Base-by-base conservation (phyloP, 2,888 invertebrate genomes). In the Drosophila antonietae region DNA sequence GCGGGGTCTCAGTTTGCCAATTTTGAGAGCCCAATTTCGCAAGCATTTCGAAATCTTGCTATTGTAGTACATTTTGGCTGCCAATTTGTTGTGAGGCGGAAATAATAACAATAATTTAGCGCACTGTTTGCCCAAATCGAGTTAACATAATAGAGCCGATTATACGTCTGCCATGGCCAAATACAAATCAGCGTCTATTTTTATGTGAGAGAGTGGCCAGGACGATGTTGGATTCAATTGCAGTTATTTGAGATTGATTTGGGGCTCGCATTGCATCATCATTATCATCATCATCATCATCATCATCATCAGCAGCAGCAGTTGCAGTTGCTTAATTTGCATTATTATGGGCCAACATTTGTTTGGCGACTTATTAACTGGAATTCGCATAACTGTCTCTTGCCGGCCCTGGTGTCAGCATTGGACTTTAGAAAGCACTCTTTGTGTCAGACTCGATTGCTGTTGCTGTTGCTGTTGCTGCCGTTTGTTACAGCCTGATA, bases 91-190 rank as follows among this genome's bases (percentile, higher is more conserved):
- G 64, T 60, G 33, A 76, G 59, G 76, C 80, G 80, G 78, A 82
- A 79, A 80, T 89, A 86, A 89, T 86, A 89, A 86, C 81, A 89
- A 89, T 89, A 83, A 86, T 86, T 86, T 89, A 63, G 74, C 81
- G 56, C 71, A 83, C 76, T 86, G 88, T 86, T 89, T 86, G 90
- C 75, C 88, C 88, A 86, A 89, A 85, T 89, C 86, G 83, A 86
- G 86, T 89, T 83, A 88, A 81, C 86, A 74, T 85, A 89, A 89
- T 89, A 60, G 81, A 73, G 76, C 65, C 81, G 68, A 78, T 74
- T 78, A 75, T 57, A 68, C 72, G 60, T 62, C 64, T 64, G 83
- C 75, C 68, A 78, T 80, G 68, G 65, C 74, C 80, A 70, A 74
- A 78, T 61, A 61, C 65, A 80, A 79, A 75, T 58, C 63, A 73